These are phyloP conservation scores for Catharus minimus DNA, from an alignment of 2,113 vertebrate genomes.

Conservation along the genomic window DNA sequence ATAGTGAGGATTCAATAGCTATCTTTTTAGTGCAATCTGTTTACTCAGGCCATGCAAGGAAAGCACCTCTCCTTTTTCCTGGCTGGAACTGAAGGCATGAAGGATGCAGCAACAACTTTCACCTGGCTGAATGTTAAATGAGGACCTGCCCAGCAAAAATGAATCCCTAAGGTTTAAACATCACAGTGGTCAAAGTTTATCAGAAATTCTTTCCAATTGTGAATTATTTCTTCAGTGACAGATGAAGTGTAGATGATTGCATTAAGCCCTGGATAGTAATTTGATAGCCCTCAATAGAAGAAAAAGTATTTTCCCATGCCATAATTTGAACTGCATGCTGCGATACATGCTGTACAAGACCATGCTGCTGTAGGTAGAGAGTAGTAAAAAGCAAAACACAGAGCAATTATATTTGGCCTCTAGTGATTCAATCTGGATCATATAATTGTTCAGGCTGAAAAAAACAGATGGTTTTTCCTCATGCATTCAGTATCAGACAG, in stretches of 20 bases:
- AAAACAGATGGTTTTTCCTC: conserved; percentile 27
- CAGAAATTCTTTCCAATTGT: not conserved
- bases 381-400: not conserved
- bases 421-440: not conserved
- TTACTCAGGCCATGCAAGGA: not conserved
- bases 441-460: conserved; percentile 31
- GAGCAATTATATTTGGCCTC: conserved; percentile 17
- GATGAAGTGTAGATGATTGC: not conserved
- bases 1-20: not conserved
- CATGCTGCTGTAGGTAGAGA: conserved; percentile 5
- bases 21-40: not conserved
- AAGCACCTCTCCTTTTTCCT: not conserved
- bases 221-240: not conserved
- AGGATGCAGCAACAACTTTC: not conserved
- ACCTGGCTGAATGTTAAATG: not conserved
- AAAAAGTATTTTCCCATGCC: not conserved
- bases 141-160: not conserved
- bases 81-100: not conserved
- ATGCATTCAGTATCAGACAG: not conserved
- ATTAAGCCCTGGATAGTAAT: not conserved
- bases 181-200: not conserved
- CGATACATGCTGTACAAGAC: not conserved
- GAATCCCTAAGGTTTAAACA: not conserved
- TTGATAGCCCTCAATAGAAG: not conserved
- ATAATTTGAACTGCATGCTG: not conserved